Base-by-base conservation (phyloP, 2,797 vertebrate species). In the Stomatorhinus walkeri region DNA sequence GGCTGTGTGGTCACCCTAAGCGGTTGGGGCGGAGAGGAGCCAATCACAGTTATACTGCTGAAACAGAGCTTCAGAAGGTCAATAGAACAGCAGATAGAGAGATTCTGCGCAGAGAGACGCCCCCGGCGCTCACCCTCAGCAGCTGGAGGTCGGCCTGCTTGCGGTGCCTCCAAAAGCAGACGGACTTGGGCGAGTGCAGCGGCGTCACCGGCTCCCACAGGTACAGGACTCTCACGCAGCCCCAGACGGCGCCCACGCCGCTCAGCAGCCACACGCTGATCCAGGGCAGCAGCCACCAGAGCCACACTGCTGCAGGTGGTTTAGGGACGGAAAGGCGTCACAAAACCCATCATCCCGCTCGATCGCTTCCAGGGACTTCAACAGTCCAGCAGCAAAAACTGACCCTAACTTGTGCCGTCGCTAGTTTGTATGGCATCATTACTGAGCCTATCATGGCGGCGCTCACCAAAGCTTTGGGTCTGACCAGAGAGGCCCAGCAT, bases 91-190 rank as follows among this genome's bases (percentile, higher is more conserved):
- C 43, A 2, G 48, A 28, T 12, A 51, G 4, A 12, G 22, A 24
- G 36, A 68, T 32, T 4, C 28, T 14, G 79, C 19, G 2, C 12
- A n/a, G 9, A 12, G 76, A n/a, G 40, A 22, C 40, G 0, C 2
- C 52, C 14, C 54, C 54, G 3, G 1, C 7, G 0, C 94, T 94
- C 92, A 99, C 98, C 94, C 97, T 94, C 90, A 97, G 95, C 5
- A 99, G 95, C 91, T 99, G 97, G 85, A 98, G 92, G 92, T 99
- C 98, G 0, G 98, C 98, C 88, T 99, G 98, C 90, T 99, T 99
- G 91, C 98, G 96, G 91, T 99, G 98, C 90, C 98, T 97, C 98
- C 98, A 99, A 94, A 99, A 99, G 0, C 96, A 96, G 89, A 99
- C 97, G 0, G 98, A 99, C 0, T 97, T 98, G 2, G 97, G 97